Evolutionary conservation across 92 coral and sea anemone genomes (phyloP), one percentile per base, ranked within the genome.

Genomic region (Phenganax stokvisi): DNA sequence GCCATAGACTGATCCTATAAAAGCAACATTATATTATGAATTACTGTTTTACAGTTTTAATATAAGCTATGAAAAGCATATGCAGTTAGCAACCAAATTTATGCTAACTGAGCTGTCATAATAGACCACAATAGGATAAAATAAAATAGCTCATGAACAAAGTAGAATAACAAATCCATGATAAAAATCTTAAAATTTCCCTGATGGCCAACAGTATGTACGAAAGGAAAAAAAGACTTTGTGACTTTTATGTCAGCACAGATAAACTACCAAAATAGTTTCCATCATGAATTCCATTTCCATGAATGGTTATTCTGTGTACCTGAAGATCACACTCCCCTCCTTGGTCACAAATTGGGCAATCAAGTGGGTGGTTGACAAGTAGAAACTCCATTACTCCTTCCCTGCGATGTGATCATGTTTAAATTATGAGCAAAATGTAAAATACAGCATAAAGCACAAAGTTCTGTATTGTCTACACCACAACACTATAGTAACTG

Each of bases 291-390:
- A 20, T 20, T 20, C 25, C 25, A 20, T 20, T 20, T 37, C 47
- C 47, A 37, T 37, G 47, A 37, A 37, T 37, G 47, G 47, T 37
- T 37, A 77, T 71, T 8, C 30, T 25, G 13, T 51, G 20, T 85
- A 81, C 86, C 89, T 86, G 99, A 12, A 92, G 88, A 72, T 94
- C 98, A 54, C 99, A 92, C 79, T 96, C 97, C 11, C 97, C 99
- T 37, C 97, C 99, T 77, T 96, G 99, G 61, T 96, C 99, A 89
- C 99, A 96, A 75, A 96, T 96, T 58, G 99, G 99, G 57, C 99
- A 96, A 84, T 96, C 99, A 31, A 96, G 76, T 25, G 99, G 99
- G 79, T 96, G 99, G 75, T 96, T 96, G 75, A 96, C 91, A 29
- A 94, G 89, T 51, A 94, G 89, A 79, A 94, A 94, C 81, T 94